Evolutionary conservation across 2,797 vertebrate genomes (phyloP).

Genomic region (Myotis vivesi): DNA sequence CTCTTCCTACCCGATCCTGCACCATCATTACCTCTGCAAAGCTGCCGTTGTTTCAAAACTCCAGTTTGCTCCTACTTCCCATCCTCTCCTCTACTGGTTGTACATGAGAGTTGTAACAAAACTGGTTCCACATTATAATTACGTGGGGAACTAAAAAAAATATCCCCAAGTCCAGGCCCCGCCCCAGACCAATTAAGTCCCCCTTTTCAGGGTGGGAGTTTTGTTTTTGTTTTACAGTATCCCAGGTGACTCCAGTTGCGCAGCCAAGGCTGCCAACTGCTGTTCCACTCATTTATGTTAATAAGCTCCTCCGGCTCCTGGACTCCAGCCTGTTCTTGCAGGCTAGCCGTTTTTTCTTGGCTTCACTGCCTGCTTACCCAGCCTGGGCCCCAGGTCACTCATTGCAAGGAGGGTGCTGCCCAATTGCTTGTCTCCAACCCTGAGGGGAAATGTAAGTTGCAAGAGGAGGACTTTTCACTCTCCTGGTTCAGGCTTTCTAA

Average conservation of each 20-base stretch:
- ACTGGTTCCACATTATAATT: background rate
- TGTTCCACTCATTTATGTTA: background rate
- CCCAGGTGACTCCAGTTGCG: background rate
- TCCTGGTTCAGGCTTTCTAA: background rate
- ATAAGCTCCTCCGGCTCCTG: background rate
- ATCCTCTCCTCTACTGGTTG: background rate
- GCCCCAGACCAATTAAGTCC: background rate
- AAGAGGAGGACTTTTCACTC: background rate
- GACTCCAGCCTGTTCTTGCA: background rate
- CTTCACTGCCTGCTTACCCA: background rate
- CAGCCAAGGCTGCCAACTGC: background rate
- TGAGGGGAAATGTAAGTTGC: background rate
- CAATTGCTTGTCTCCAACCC: background rate
- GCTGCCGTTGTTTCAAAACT: background rate
- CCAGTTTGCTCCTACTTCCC: background rate
- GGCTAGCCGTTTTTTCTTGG: background rate
- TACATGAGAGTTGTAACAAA: background rate
- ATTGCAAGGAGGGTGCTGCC: background rate
- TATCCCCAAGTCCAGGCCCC: background rate
- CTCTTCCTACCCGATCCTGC: background rate
- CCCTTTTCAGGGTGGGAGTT: background rate
- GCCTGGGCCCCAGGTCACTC: background rate
- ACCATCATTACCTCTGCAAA: background rate
- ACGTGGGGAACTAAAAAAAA: background rate
- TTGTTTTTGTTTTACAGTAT: background rate